Evolutionary conservation across 2,113 vertebrate species (phyloP), one percentile per base, ranked within the genome.

Genomic region (Actinemys pallida): DNA sequence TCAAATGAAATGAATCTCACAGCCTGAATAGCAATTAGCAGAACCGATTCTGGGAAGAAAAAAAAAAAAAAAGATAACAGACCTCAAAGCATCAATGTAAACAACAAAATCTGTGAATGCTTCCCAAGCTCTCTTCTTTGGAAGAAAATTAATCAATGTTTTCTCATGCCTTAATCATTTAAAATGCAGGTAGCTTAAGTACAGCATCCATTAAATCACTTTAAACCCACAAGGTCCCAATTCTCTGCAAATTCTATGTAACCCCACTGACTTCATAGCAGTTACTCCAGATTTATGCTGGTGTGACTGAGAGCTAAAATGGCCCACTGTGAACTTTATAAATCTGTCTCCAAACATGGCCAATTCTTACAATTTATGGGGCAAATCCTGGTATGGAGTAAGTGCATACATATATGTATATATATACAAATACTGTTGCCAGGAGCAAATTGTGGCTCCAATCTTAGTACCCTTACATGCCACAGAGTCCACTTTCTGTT

Each of bases 101-200:
- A 89, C 72, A 72, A 86, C 81, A 93, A 96, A 96, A 81, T 50
- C 69, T 93, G 88, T 69, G 95, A 92, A 84, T 11, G 20, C 95
- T 93, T 94, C 86, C 84, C 86, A 50, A 75, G 49, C 84, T 95
- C 93, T 93, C 29, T 11, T 2, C 39, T 35, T 87, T 85, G 89
- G 90, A 89, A 93, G 49, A 90, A 52, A 13, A 57, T 24, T 31
- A 42, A 80, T 2, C 65, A 45, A 6, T 86, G 54, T 90, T 89
- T 96, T 84, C 86, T 92, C 92, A 95, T 57, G 93, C 86, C 94
- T 91, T 88, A 24, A 76, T 89, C 53, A 20, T 95, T 95, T 94
- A 93, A 92, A 94, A 72, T 92, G 25, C 82, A 83, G 92, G 59
- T 86, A 89, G 54, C 72, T 82, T 56, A n/a, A 76, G 84, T 50